Evolutionary conservation across 2,888 invertebrate genomes (phyloP), one percentile per base, ranked within the genome.

Genomic region (Lepidonotus clava): DNA sequence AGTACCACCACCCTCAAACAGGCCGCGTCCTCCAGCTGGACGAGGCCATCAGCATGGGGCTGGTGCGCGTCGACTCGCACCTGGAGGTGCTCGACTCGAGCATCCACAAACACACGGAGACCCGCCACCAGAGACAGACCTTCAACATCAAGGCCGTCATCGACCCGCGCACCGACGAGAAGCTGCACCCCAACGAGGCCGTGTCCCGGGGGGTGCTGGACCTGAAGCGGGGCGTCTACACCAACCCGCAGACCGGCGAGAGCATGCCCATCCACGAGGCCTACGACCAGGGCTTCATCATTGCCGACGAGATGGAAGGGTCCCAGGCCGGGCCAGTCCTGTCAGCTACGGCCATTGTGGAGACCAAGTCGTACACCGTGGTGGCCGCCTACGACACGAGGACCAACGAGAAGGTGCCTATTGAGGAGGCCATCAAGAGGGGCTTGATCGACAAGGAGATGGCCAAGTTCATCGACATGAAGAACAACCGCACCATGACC

Each of bases 321-420:
- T 40, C 53, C 18, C 85, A 83, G 18, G 67, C 85, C n/a, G 66
- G 76, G 1, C 56, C 86, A 24, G 87, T 97, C 97, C 38, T 87
- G 11, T 77, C 89, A 32, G 97, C 96, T 92, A 89, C 89, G 36
- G 89, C 92, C 11, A 90, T 92, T 14, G 91, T 92, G 86, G 95
- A 96, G 88, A 95, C 96, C 28, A 96, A 98, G 93, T 97, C 98
- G n/a, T 98, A 98, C 87, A 96, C 97, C 21, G 92, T 94, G 91
- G 96, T 96, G 91, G 87, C 89, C 21, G 86, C 87, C 51, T 95
- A 99, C 86, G 98, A 99, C 93, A 97, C 98, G 0, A 96, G 96
- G 94, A 96, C 97, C 38, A 98, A 98, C 11, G 96, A 97, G 94
- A 95, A 98, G 89, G 94, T 98, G 88, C 97, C 98, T 92, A 96